phyloP scores from a whole-genome alignment of 2,888 invertebrate genomes.

The Hypercompe scribonia region DNA sequence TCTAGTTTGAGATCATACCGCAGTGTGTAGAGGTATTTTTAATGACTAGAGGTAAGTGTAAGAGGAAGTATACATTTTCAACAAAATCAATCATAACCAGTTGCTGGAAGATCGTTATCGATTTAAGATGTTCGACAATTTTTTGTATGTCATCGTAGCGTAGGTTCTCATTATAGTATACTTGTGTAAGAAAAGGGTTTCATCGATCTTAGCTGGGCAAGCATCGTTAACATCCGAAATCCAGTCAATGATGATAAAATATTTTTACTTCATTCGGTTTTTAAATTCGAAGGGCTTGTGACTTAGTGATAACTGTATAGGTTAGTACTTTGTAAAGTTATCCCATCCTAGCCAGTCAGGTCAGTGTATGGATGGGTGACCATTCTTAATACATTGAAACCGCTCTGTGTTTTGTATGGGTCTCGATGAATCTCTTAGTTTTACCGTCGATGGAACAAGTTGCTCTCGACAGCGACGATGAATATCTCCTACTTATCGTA shows the following conservation, averaged over 20 bases:
- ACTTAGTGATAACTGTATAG: too few relatives aligned
- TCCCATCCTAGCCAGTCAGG: too few relatives aligned
- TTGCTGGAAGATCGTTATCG: slow-evolving; percentile 64
- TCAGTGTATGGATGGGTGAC: too few relatives aligned
- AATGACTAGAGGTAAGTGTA: not conserved
- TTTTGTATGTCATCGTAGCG: slow-evolving; percentile 46
- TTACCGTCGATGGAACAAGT: too few relatives aligned
- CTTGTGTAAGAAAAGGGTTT: slow-evolving; percentile 56
- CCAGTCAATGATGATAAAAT: slow-evolving; percentile 70
- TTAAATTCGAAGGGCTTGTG: not conserved
- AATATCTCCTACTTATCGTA: too few relatives aligned
- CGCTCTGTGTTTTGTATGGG: too few relatives aligned
- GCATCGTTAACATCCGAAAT: slow-evolving; percentile 65
- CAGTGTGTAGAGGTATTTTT: too few relatives aligned
- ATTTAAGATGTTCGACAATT: slow-evolving; percentile 61
- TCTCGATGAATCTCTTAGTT: too few relatives aligned
- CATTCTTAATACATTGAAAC: too few relatives aligned
- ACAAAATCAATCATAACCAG: slow-evolving; percentile 56
- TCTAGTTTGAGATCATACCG: too few relatives aligned
- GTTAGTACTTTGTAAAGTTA: too few relatives aligned
- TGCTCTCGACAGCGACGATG: too few relatives aligned
- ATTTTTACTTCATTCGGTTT: slow-evolving; percentile 62
- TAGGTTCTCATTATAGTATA: slow-evolving; percentile 59
- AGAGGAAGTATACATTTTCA: slow-evolving; percentile 17
- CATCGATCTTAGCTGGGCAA: slow-evolving; percentile 65